Evolutionary conservation across 2,888 invertebrate genomes (phyloP), one percentile per base, ranked within the genome.

Genomic region (Abrostola tripartita): DNA sequence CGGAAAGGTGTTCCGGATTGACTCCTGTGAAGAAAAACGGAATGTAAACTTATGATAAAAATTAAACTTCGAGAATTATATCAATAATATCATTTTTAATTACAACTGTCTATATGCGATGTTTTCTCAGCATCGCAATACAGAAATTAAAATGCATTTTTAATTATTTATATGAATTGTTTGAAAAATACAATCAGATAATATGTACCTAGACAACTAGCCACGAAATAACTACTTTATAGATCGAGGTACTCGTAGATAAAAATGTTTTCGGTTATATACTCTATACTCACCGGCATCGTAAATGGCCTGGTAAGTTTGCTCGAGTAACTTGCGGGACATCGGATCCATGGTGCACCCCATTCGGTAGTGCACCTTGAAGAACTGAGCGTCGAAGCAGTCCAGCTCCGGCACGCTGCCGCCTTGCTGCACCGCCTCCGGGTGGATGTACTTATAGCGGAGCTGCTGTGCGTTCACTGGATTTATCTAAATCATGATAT

Each of bases 351-450:
- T 85, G 24, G 10, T 50, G 6, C 61, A 59, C 4, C 71, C 75
- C 0, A 81, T 76, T 1, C 74, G 73, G 63, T 95, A 95, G 81
- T 96, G 95, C 4, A 96, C 95, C 10, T 96, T 96, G 79, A 96
- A 96, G 82, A 96, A 96, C 11, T 95, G 95, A 0, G 96, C 96
- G 84, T 97, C 97, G 76, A 97, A 97, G 74, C 95, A 95, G 12
- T 92, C 88, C 6, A 97, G 85, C 5, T 95, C 92, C 2, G 94
- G 92, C 0, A 97, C 83, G 82, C 96, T 96, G 11, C 97, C 97
- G 0, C 95, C 92, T 62, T 96, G 92, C 49, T 94, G 90, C 0
- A 96, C 95, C 35, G 96, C 77, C 50, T 90, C 91, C 0, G 90
- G 89, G 54, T 91, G 90, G 4, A 78, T 79, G 72, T 78, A 87